Evolutionary conservation across 1,140 invertebrate genomes (phyloP).

Genomic region (Trichonephila clavata): DNA sequence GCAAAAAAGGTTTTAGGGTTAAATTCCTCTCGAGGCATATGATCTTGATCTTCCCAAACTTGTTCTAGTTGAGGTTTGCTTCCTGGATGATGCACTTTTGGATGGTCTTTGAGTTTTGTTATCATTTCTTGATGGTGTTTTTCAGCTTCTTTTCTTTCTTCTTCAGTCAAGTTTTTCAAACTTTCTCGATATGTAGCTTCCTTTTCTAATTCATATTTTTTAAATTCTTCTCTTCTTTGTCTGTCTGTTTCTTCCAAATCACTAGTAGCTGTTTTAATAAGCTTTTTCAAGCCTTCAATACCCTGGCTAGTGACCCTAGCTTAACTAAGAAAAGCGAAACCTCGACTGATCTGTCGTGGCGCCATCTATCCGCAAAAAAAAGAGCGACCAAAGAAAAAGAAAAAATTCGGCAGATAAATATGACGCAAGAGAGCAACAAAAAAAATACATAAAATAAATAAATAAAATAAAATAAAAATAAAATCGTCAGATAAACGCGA

Average conservation of each 20-base stretch:
- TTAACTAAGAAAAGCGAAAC: too few relatives aligned
- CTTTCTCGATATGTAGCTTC: conserved; percentile 93
- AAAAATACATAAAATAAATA: too few relatives aligned
- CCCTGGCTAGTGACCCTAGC: too few relatives aligned
- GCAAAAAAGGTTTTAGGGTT: conserved; percentile 98
- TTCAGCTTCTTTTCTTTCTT: conserved; percentile 82
- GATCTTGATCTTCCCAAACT: conserved; percentile 99
- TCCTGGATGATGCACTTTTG: conserved; percentile 88
- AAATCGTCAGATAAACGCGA: too few relatives aligned
- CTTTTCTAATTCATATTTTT: conserved; percentile 98
- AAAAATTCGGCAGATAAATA: too few relatives aligned
- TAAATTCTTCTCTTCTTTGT: conserved; percentile 91
- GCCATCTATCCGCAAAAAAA: too few relatives aligned
- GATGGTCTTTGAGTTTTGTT: conserved; percentile 94
- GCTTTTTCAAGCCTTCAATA: too few relatives aligned
- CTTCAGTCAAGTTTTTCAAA: conserved; percentile 84
- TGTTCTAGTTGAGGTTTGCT: conserved; percentile 97
- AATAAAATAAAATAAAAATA: too few relatives aligned
- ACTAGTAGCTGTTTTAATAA: too few relatives aligned
- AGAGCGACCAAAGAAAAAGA: too few relatives aligned
- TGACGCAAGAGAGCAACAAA: too few relatives aligned
- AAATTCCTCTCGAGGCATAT: conserved; percentile 94
- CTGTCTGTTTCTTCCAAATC: conserved; percentile 94
- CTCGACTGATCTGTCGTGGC: too few relatives aligned
- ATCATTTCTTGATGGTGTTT: conserved; percentile 86